Base-by-base conservation (phyloP, 30 jellyfish, hydroid and myxozoan genomes). In the Hydra vulgaris region DNA sequence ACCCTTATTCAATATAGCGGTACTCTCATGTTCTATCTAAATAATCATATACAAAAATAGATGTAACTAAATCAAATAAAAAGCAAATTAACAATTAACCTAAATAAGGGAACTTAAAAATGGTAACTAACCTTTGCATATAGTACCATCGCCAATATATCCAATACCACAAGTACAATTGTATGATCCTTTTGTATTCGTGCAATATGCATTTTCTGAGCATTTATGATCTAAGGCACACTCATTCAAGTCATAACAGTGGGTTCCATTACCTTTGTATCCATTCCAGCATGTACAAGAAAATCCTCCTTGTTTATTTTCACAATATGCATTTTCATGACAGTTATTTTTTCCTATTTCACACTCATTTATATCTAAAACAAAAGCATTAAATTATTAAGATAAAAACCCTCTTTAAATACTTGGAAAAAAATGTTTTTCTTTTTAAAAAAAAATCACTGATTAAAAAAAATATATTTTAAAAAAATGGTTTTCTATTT, bases 141-240 rank as follows among this genome's bases (percentile, higher is more conserved):
- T 12, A 22, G 25, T 17, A 23, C 97, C 97, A 55, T 85, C 56
- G 21, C 97, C 97, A 21, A 66, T 52, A 80, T 76, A 90, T 52
- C 97, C 97, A 0, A 27, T 66, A 1, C 54, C 54, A 61, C 97
- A 90, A 7, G 94, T 73, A 82, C 97, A 90, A 53, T 18, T n/a
- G 79, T 81, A 90, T 7, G 88, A 56, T 15, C 97, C 97, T 1
- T 69, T 54, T 15, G 79, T 7, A 77, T 90, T 90, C 8, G 54
- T 52, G 75, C 97, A 90, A 7, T n/a, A 15, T 16, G 93, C 88
- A 22, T 53, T 76, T 23, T 19, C 27, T 61, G 76, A 27, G 81
- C 96, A 87, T n/a, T 68, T 27, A 79, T 82, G 88, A 8, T 16
- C 12, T 21, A 67, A 85, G 21, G 70, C 15, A 71, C 87, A 80